These are phyloP conservation scores for Cetonia aurata DNA, from an alignment of 2,888 invertebrate species.

Conservation along the genomic window DNA sequence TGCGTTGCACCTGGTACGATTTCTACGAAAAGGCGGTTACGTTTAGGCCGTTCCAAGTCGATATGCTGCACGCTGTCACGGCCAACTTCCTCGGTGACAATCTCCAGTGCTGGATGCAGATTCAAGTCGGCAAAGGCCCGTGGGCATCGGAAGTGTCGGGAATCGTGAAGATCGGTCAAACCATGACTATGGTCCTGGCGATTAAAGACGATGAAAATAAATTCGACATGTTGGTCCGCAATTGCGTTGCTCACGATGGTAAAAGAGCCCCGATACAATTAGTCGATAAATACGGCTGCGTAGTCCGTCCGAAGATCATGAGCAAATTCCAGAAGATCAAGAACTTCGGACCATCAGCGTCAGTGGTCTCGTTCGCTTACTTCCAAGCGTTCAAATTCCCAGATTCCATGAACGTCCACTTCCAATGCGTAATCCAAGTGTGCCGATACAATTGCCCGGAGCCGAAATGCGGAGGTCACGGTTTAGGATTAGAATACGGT, in stretches of 20 bases:
- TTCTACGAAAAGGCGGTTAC: slow-evolving; percentile 96
- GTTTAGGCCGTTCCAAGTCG: slow-evolving; percentile 95
- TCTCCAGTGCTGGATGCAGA: slow-evolving; percentile 97
- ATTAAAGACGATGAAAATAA: slow-evolving; percentile 97
- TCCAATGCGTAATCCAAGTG: slow-evolving; percentile 96
- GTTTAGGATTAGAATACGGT: slow-evolving; percentile 75
- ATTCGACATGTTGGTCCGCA: slow-evolving; percentile 94
- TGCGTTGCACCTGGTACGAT: slow-evolving; percentile 96
- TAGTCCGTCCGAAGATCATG: slow-evolving; percentile 95
- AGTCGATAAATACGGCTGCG: slow-evolving; percentile 94
- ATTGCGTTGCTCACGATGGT: slow-evolving; percentile 95
- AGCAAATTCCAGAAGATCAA: slow-evolving; percentile 96
- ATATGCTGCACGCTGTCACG: slow-evolving; percentile 94
- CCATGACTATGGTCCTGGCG: slow-evolving; percentile 96
- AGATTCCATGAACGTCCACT: slow-evolving; percentile 96
- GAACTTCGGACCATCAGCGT: slow-evolving; percentile 94
- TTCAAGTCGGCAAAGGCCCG: slow-evolving; percentile 95
- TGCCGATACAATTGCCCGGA: slow-evolving; percentile 94
- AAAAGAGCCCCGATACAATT: slow-evolving; percentile 93
- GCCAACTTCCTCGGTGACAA: slow-evolving; percentile 97
- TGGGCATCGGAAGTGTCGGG: slow-evolving; percentile 98
- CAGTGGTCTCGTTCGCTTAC: slow-evolving; percentile 94
- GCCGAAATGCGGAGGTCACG: slow-evolving; percentile 83
- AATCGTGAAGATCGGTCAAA: slow-evolving; percentile 95
- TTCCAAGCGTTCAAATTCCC: slow-evolving; percentile 98